Base-by-base conservation (phyloP, 1,140 invertebrate species). In the Drosophila ohnishii region DNA sequence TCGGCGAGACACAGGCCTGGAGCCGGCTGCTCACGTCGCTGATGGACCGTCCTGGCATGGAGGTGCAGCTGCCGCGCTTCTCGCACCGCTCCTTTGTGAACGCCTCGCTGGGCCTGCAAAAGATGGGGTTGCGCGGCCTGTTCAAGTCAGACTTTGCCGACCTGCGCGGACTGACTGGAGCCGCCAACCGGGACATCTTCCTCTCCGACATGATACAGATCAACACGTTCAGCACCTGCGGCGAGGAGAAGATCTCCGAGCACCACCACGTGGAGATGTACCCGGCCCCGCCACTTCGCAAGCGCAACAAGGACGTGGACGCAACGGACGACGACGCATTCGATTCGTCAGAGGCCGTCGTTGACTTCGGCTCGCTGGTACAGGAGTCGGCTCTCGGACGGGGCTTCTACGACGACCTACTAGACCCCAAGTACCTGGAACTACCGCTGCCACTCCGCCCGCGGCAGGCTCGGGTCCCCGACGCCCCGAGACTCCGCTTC, bases 41-140 rank as follows among this genome's bases (percentile, higher is more conserved):
- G 3, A 94, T 96, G 67, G 95, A 95, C 30, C 92, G 96, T 1
- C 93, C 94, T 5, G 95, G 95, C 0, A 92, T 97, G 44, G 96
- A 97, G 90, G 92, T 97, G 5, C 96, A 97, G 86, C 93, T 97
- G 44, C 96, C 96, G 0, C 94, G 96, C 73, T 97, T 97, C 85
- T 96, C 95, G 37, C 96, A 97, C 74, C 93, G 95, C 50, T 96
- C 96, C 0, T 93, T 96, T 0, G 94, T 97, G 2, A 97, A 97
- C 79, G 94, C 96, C 1, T 95, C 96, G 0, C 93, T 94, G 3
- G 95, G 96, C 2, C 92, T 97, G 35, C 94, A 95, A 77, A 93
- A 94, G 65, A 96, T 97, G 95, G 96, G 96, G 0, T 92, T 97
- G 4, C 94, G 95, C 69, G 95, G 96, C 30, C 91, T 97, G 1